Evolutionary conservation across 2,797 vertebrate species (phyloP), one percentile per base, ranked within the genome.

Genomic region (Thaleichthys pacificus): DNA sequence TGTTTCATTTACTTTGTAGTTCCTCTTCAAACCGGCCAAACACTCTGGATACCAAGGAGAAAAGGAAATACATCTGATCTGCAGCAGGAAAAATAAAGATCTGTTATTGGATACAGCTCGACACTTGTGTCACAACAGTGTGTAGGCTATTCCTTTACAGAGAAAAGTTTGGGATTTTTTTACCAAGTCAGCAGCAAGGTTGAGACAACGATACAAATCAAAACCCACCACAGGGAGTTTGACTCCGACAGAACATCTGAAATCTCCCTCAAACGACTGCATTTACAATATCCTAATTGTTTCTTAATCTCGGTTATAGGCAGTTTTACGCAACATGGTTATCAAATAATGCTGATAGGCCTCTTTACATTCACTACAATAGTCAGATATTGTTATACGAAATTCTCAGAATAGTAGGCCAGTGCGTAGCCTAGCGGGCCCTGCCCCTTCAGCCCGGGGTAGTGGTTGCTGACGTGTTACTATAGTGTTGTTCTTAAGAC

Each of bases 381-480:
- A 64, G 70, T 54, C 61, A 78, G 79, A 70, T 71, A 78, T 75
- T 81, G 38, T 42, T 28, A 17, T 9, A 7, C 4, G 51, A 11
- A 56, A 56, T n/a, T 8, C 51, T 17, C 51, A 12, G 12, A 47
- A 47, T 47, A 47, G 42, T 12, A 24, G 21, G 22, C 42, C 12
- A 47, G 11, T 47, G 42, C 9, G 42, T n/a, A 15, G 28, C 11
- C n/a, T 22, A 22, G 57, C 15, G 70, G 82, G 84, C 80, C 81
- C 82, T 79, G 75, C 71, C 69, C 72, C 68, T 85, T 85, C 83
- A 22, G 78, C 86, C 68, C 71, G 89, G 87, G 86, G 86, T 84
- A 89, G 89, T 88, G 87, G 86, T 86, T 92, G 90, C 92, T 93
- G 93, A 93, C 90, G 92, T 94, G 91, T 93, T 93, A 93, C 93